Base-by-base conservation (phyloP, 2,797 vertebrate species). In the Channa striata region DNA sequence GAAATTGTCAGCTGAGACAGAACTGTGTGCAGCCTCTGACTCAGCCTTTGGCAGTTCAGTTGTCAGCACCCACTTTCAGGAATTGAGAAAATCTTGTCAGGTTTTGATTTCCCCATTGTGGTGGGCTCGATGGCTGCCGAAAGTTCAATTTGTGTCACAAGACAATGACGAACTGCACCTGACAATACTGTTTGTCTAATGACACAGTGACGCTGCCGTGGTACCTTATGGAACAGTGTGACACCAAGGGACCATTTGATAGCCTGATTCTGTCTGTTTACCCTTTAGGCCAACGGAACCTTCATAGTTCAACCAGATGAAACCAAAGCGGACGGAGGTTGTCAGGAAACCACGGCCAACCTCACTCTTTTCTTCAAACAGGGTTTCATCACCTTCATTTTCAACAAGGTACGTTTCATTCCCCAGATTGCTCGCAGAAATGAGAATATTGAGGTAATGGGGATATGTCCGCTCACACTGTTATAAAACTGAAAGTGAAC, bases 321-420 rank as follows among this genome's bases (percentile, higher is more conserved):
- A 1, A 88, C 88, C 5, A 4, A 0, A 0, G 0, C 7, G 8
- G 0, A 0, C 0, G 94, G 93, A 37, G 0, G 0, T 0, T 94
- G 93, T 74, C 0, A 1, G 0, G n/a, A 44, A 0, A 67, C 36
- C 8, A 37, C 0, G 0, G 82, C 80, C 33, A 67, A 66, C 14
- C 50, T 95, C 0, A 66, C 3, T 0, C 49, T 95, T 0, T 0
- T 0, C 0, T 93, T 94, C 53, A 1, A 2, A 0, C 81, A 93
- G 49, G 92, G 92, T 8, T 1, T 0, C 6, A 84, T 95, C 42
- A 60, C 19, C 7, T 83, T 95, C 51, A 13, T 11, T 16, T 94
- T 92, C 75, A 66, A 60, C 50, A 93, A 90, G 91, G 94, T 95
- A 86, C 51, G 20, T 49, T 25, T 3, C 1, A 25, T 58, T 46